Percentiles rank a stretch among this genome's conserved stretches.
Evolutionary conservation across 2,113 vertebrate genomes (phyloP).

Genomic region (Cygnus atratus): DNA sequence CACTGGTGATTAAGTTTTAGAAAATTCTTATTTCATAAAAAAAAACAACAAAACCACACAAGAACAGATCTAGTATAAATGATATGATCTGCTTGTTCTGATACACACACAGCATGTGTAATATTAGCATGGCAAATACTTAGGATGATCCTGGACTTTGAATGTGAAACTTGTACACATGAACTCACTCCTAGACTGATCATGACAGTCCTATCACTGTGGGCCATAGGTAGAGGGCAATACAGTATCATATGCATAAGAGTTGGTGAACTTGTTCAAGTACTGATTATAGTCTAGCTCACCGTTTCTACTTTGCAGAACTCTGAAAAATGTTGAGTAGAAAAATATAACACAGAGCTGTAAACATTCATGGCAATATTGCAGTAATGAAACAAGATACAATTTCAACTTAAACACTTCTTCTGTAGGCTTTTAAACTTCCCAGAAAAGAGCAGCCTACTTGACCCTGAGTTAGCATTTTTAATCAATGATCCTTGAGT

Average conservation of each 20-base stretch:
- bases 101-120: not conserved
- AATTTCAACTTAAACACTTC: not conserved
- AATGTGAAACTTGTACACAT: not conserved
- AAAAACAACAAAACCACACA: not conserved
- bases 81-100: not conserved
- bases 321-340: not conserved
- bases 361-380: not conserved
- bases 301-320: not conserved
- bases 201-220: not conserved
- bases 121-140: not conserved
- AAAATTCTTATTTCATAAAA: not conserved
- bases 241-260: not conserved
- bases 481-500: not conserved
- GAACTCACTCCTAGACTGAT: not conserved
- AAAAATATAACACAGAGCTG: not conserved
- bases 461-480: not conserved
- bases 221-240: not conserved
- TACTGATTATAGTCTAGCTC: not conserved
- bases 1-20: not conserved
- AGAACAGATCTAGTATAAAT: not conserved
- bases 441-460: not conserved
- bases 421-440: not conserved
- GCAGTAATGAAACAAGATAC: not conserved
- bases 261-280: not conserved
- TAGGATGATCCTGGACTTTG: not conserved